Base-by-base conservation (phyloP, 2,797 vertebrate species). In the Rhynchonycteris naso region DNA sequence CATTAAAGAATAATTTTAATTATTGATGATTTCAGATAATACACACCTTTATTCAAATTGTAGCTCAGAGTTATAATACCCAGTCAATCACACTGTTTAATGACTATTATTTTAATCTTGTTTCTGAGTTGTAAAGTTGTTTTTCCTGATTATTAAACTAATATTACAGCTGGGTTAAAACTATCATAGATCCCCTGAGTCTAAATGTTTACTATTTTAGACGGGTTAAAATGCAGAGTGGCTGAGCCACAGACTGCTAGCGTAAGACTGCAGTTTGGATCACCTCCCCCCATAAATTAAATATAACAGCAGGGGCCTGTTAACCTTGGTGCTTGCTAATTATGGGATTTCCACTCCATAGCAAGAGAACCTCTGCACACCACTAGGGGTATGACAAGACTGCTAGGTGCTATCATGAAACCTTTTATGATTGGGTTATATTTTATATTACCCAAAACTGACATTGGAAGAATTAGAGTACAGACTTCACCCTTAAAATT, bases 131-230 rank as follows among this genome's bases (percentile, higher is more conserved):
- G 21, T 14, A 76, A 95, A 87, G 52, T 11, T 95, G 69, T 90
- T 93, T 90, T 90, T 93, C 18, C 54, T 90, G 58, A 91, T 83
- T 89, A 80, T 90, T 91, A 95, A 95, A 93, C 38, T 24, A 65
- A 28, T 95, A 79, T 75, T 93, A 87, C 35, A 87, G 65, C 65
- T 92, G 81, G n/a, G 66, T 79, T 75, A 92, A 75, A 90, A 83
- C 43, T 58, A 52, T 69, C 89, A 83, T 33, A 79, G 69, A 75
- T 56, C 26, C 35, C 81, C 35, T 80, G 54, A 79, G 59, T 35
- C 65, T 94, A 82, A 87, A 83, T 78, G 83, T 95, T 95, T 96
- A 87, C 52, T 92, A 87, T 63, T 91, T 86, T 72, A 95, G 66
- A 28, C 52, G 69, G 35, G 85, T 82, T 92, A 86, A 84, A 92